phyloP scores from a whole-genome alignment of 2,113 vertebrate species.

The Scomber scombrus region DNA sequence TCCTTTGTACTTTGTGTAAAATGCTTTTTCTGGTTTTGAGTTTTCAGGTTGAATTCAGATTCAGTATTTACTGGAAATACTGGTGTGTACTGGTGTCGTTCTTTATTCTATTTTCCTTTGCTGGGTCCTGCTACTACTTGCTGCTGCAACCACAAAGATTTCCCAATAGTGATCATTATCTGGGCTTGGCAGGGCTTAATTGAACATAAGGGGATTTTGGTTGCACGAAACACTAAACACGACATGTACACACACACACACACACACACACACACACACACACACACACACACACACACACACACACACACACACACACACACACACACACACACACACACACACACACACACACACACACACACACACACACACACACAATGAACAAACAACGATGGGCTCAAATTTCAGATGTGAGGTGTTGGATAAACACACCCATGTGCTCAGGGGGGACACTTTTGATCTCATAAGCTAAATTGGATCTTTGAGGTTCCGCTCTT shows the following conservation, averaged over 20 bases:
- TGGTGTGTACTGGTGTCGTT: too few species aligned
- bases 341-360: background rate
- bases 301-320: background rate
- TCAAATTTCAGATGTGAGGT: too few species aligned
- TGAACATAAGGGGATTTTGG: background rate
- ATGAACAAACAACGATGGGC: too few species aligned
- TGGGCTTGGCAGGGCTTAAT: background rate
- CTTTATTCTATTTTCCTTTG: background rate
- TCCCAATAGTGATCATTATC: background rate
- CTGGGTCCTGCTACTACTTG: background rate
- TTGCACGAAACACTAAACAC: too few species aligned
- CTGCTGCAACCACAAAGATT: constrained; percentile 17
- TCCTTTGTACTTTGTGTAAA: background rate
- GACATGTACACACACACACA: background rate
- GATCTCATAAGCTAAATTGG: too few species aligned
- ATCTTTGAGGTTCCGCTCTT: too few species aligned
- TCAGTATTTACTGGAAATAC: too few species aligned
- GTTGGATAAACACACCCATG: too few species aligned
- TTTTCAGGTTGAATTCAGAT: too few species aligned
- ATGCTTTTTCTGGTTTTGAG: too few species aligned
- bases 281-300: background rate
- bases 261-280: background rate
- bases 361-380: background rate
- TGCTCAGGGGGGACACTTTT: too few species aligned
- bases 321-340: background rate